Conservation (phyloP, 1,140 invertebrate species). For the Brachionus paranguensis region DNA sequence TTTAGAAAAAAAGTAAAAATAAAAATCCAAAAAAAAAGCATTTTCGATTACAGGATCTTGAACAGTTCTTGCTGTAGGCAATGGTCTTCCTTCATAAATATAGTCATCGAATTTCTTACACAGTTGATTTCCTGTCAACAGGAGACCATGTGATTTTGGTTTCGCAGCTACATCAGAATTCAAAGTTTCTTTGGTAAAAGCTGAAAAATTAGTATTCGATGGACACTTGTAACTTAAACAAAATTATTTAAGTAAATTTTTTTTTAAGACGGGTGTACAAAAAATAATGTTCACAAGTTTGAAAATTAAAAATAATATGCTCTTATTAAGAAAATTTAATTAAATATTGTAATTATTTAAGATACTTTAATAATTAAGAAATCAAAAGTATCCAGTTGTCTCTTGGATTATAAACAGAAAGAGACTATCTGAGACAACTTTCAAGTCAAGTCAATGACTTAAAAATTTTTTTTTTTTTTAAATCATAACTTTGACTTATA, state of each 20-base stretch:
- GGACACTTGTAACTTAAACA: not conserved
- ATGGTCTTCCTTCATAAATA: slow-evolving; percentile 2
- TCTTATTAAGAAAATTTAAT: not conserved
- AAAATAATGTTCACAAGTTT: too few relatives aligned
- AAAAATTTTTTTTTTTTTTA: too few relatives aligned
- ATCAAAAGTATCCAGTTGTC: too few relatives aligned
- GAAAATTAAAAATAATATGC: not conserved
- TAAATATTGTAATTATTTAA: too few relatives aligned
- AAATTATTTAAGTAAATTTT: not conserved
- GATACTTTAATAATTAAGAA: too few relatives aligned
- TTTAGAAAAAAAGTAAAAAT: not conserved
- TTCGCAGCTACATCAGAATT: not conserved
- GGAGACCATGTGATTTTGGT: not conserved
- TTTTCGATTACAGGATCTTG: not conserved
- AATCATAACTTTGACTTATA: too few relatives aligned
- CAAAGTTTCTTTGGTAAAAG: not conserved
- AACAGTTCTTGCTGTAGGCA: slow-evolving; percentile 11
- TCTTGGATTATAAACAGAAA: too few relatives aligned
- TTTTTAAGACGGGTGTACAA: too few relatives aligned
- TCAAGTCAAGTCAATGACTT: too few relatives aligned
- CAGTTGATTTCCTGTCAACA: not conserved
- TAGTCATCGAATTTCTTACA: not conserved
- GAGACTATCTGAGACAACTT: too few relatives aligned
- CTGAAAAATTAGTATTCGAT: not conserved
- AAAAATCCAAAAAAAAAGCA: too few relatives aligned